A percentile compares a stretch with the other conserved stretches of the same genome.
Evolutionary conservation across 2,888 invertebrate species (phyloP).

Genomic region (Erynnis tages): DNA sequence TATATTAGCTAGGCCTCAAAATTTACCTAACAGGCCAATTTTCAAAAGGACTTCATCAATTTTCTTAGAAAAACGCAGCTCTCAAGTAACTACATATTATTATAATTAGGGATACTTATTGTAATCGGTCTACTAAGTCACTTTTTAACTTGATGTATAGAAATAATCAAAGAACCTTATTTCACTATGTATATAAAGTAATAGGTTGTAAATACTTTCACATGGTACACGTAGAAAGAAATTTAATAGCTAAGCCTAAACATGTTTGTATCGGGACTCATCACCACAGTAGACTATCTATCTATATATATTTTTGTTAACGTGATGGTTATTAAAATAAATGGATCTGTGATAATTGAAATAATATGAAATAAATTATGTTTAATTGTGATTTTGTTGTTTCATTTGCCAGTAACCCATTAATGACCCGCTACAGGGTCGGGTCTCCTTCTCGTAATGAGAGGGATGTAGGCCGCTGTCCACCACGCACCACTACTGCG

Average conservation of each 20-base stretch:
- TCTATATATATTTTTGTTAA: slow-evolving; percentile 81
- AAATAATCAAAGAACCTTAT: slow-evolving; percentile 19
- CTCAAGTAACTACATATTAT: no score
- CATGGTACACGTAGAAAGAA: slow-evolving; percentile 41
- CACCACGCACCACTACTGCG: no score
- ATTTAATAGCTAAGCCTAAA: slow-evolving; percentile 46
- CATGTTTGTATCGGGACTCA: slow-evolving; percentile 56
- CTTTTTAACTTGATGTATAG: slow-evolving; percentile 15
- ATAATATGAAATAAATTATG: slow-evolving; percentile 81
- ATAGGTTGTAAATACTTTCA: slow-evolving; percentile 69
- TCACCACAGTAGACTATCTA: slow-evolving; percentile 72
- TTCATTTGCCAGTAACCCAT: no score
- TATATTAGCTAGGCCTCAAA: no score
- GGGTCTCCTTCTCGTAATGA: no score
- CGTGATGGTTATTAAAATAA: slow-evolving; percentile 80
- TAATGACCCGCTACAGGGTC: no score
- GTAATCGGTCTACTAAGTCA: neutral
- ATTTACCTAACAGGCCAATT: no score
- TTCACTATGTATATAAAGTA: slow-evolving; percentile 63
- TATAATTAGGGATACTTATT: no score
- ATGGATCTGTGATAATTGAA: slow-evolving; percentile 81
- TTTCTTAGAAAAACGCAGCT: no score
- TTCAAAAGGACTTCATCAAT: no score
- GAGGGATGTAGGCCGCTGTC: no score
- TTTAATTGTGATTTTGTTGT: slow-evolving; percentile 67